Evolutionary conservation across 1,140 invertebrate species (phyloP), one percentile per base, ranked within the genome.

Genomic region (Bathynomus jamesi): DNA sequence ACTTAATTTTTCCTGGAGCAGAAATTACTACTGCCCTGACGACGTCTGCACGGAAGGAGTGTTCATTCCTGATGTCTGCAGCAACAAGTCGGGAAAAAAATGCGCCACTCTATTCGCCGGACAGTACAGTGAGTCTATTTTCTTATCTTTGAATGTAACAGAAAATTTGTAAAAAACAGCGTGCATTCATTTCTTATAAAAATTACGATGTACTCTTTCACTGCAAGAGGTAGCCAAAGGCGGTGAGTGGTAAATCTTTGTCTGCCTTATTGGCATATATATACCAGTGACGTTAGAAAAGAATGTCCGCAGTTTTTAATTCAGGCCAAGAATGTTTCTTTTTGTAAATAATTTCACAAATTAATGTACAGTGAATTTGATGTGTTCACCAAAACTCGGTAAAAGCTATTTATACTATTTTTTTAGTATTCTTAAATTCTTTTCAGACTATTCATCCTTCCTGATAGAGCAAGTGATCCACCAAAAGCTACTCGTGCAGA

Each of bases 401-500:
- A 53, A 53, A 53, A 53, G 11, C 46, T 13, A 21, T 53, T 21
- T 53, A 53, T 53, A n/a, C 61, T 7, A 21, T 27, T 62, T 28
- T 25, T 28, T 28, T 10, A 24, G n/a, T 28, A 63, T 25, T 2
- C 10, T 2, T 63, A 24, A 28, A 13, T 2, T 63, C 61, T 29
- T 65, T 32, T 4, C 69, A 70, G 69, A 70, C 7, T 63, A 40
- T 25, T 70, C 69, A 11, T 70, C 69, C 17, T 77, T 77, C 61
- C 60, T 77, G n/a, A 65, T 69, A 3, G 78, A 85, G 0, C 85
- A 88, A 66, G 87, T 89, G 29, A 78, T 83, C 8, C 77, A 83
- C 46, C 78, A 86, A 25, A 82, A 85, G 28, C 78, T 87, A 1
- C 85, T 83, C 66, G 84, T 88, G 0, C 86, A 85, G 78, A 85